Conservation (phyloP, 2,797 vertebrate species). For the Cirrhinus molitorella region DNA sequence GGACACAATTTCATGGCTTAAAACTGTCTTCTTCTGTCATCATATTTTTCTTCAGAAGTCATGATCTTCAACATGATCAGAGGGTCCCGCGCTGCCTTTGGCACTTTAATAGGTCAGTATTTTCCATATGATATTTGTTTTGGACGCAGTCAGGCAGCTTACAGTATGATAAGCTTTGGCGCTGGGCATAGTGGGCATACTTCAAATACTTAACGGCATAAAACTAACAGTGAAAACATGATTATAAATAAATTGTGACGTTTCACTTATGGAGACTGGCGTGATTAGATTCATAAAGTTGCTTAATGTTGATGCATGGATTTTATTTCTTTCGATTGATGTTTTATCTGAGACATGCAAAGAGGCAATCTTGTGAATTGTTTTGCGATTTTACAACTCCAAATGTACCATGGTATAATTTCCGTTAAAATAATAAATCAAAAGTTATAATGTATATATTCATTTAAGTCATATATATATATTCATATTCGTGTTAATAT, state of each 20-base stretch:
- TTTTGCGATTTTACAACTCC: background rate
- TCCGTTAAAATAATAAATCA: background rate
- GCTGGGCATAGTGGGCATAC: background rate
- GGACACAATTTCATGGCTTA: constrained; percentile 1
- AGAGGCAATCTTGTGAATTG: background rate
- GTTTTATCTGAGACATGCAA: background rate
- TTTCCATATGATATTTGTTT: background rate
- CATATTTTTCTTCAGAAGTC: background rate
- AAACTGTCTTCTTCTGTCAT: background rate
- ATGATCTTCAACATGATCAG: constrained; percentile 72
- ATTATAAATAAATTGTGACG: background rate
- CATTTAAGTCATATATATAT: too few relatives aligned
- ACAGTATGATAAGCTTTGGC: background rate
- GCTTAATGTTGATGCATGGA: background rate
- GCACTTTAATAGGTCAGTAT: constrained; percentile 70
- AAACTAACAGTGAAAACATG: background rate
- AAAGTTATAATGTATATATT: too few relatives aligned
- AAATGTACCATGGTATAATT: background rate
- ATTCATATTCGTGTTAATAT: too few relatives aligned
- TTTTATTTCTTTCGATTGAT: background rate
- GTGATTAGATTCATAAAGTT: background rate
- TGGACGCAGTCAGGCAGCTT: background rate
- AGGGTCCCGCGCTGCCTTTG: constrained; percentile 67
- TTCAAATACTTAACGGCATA: background rate
- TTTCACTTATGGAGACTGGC: background rate